These are phyloP conservation scores for Aquatica leii DNA, from an alignment of 2,888 invertebrate species.

Conservation along the genomic window DNA sequence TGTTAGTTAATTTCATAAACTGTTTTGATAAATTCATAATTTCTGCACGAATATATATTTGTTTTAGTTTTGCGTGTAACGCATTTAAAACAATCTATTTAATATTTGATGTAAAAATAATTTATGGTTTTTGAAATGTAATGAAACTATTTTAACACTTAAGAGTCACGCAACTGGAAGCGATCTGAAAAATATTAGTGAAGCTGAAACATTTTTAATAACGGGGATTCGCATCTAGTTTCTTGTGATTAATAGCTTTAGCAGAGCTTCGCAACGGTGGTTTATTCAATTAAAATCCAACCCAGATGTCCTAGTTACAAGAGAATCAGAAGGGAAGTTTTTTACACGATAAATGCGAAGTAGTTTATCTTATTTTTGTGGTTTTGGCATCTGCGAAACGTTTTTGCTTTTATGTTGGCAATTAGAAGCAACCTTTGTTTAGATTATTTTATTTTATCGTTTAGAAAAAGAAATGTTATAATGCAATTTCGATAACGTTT, in stretches of 20 bases:
- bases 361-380: conserved; percentile 44
- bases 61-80: too few relatives aligned
- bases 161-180: too few relatives aligned
- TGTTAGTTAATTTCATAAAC: too few relatives aligned
- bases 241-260: conserved; percentile 42
- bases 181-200: conserved; percentile 29
- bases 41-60: too few relatives aligned
- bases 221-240: conserved; percentile 39
- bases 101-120: too few relatives aligned
- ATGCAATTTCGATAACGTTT: too few relatives aligned
- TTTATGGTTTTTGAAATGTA: neutral
- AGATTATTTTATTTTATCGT: neutral
- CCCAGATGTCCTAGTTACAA: conserved; percentile 43
- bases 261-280: conserved; percentile 38
- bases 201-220: conserved; percentile 41
- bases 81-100: too few relatives aligned
- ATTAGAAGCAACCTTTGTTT: conserved; percentile 13
- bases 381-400: conserved; percentile 34
- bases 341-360: conserved; percentile 38
- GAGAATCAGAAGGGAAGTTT: conserved; percentile 32
- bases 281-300: conserved; percentile 45
- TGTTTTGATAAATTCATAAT: too few relatives aligned
- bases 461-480: too few relatives aligned
- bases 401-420: conserved; percentile 29
- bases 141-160: conserved; percentile 14